Conservation (phyloP, 2,113 vertebrate species). For the Cyanoliseus patagonus region DNA sequence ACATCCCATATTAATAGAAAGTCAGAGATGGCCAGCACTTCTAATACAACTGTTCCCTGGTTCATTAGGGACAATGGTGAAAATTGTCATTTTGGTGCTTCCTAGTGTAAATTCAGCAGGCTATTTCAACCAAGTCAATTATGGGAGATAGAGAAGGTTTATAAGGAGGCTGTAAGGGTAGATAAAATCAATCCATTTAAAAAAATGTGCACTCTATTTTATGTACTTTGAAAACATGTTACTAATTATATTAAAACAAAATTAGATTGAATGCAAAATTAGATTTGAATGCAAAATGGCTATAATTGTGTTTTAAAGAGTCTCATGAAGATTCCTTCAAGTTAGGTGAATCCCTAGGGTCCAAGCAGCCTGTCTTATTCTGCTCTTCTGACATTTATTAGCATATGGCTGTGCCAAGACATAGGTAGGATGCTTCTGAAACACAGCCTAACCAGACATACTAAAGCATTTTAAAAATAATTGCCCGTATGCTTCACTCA, state of each 20-base stretch:
- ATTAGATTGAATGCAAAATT: neutral
- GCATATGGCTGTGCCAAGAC: neutral
- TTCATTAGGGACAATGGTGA: neutral
- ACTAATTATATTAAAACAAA: neutral
- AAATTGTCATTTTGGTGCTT: neutral
- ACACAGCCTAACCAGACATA: slow-evolving; percentile 14
- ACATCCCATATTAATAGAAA: neutral
- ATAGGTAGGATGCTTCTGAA: neutral
- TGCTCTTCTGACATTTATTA: slow-evolving; percentile 24
- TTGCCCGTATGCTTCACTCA: neutral
- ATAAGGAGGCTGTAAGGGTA: neutral
- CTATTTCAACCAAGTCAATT: neutral
- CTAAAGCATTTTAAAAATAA: slow-evolving; percentile 15
- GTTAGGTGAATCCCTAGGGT: neutral
- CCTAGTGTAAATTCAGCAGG: neutral
- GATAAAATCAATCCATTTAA: neutral
- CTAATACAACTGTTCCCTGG: neutral
- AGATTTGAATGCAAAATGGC: neutral
- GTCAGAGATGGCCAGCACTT: neutral
- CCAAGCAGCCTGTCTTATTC: neutral
- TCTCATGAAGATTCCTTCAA: neutral
- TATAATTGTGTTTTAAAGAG: neutral
- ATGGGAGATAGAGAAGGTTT: neutral
- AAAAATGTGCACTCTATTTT: neutral
- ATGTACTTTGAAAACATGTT: neutral